Evolutionary conservation across 2,113 vertebrate species (phyloP), one percentile per base, ranked within the genome.

Genomic region (Zosterops borbonicus): DNA sequence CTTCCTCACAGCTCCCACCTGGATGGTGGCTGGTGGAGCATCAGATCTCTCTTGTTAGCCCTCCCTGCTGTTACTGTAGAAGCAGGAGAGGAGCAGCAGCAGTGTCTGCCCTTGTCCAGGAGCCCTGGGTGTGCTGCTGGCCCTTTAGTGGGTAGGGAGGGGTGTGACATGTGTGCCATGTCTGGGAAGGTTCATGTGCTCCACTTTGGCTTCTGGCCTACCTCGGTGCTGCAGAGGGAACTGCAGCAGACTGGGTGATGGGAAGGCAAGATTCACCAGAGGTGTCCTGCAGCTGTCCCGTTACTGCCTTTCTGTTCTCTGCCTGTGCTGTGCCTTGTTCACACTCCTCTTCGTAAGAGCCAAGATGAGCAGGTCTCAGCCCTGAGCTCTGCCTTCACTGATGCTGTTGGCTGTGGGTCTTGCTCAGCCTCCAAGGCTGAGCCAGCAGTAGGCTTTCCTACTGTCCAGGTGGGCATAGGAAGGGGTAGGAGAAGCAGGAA

Each of bases 171-270:
- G 2, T 12, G 3, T 35, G n/a, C 19, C 33, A 8, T 12, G 1
- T 55, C 1, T 7, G 33, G 9, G 14, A 16, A 5, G 4, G 9
- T 42, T 23, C 1, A 0, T 27, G 20, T 35, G 21, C 14, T 37
- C 15, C 11, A 4, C 22, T 1, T 18, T 0, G 1, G 33, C 41
- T 50, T 23, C 3, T 24, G 7, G 14, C 33, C 3, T 18, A 2
- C 7, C 14, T 8, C 1, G 7, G 1, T 59, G 73, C 14, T 5
- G 5, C 19, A 9, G 1, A 11, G 1, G 1, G 17, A 27, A n/a
- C 63, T 49, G 73, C 11, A 3, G 47, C 25, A 14, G 31, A 33
- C 9, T 35, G 39, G 37, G 11, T 22, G 18, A 2, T 8, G 23
- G 28, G 44, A 68, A 22, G 31, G 35, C 0, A 1, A 6, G 37